phyloP scores from a whole-genome alignment of 2,113 vertebrate genomes.

The Propithecus coquereli region DNA sequence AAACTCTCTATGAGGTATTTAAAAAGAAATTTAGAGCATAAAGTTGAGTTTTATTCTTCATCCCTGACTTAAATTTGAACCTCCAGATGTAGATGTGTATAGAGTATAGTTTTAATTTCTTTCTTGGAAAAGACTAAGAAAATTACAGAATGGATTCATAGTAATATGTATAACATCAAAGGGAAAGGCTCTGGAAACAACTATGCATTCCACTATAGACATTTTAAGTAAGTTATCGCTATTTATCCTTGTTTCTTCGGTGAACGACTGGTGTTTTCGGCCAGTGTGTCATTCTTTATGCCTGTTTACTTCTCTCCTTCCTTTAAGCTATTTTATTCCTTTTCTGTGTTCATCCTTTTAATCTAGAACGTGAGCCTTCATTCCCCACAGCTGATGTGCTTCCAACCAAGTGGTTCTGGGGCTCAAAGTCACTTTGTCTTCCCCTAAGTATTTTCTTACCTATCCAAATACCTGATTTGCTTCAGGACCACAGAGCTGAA shows the following conservation, averaged over 20 bases:
- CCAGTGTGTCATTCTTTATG: background rate
- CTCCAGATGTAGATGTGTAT: background rate
- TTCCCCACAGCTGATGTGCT: background rate
- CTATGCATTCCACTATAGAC: background rate
- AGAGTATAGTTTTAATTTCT: slow-evolving; percentile 26
- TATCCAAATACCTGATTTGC: background rate
- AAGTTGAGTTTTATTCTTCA: background rate
- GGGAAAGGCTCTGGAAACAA: background rate
- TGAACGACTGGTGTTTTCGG: background rate
- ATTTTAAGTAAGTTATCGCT: background rate
- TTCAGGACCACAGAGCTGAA: background rate
- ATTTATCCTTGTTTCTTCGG: background rate
- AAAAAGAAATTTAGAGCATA: background rate
- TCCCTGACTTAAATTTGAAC: background rate
- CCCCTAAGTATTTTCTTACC: background rate
- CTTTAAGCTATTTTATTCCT: background rate
- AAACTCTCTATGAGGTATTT: background rate
- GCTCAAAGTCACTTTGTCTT: background rate
- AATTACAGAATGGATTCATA: background rate
- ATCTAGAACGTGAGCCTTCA: background rate
- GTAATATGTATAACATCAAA: background rate
- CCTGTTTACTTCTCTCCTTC: background rate
- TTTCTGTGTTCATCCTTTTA: background rate
- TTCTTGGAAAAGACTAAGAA: slow-evolving; percentile 20
- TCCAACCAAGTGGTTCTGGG: background rate